phyloP scores from a whole-genome alignment of 2,797 vertebrate genomes.

The Hirundo rustica region DNA sequence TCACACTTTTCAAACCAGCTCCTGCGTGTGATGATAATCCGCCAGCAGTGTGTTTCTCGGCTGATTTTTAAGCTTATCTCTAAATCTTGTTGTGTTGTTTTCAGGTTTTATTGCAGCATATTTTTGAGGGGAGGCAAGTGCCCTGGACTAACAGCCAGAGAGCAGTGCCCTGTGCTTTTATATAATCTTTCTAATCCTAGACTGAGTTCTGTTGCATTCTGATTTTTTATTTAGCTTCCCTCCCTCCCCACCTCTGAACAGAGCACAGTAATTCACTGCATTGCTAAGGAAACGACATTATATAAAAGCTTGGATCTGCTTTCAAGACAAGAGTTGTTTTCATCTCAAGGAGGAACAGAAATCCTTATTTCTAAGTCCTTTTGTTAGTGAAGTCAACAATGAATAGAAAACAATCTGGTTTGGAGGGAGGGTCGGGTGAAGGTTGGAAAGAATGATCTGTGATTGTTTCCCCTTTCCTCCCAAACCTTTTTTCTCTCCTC shows the following conservation, averaged over 20 bases:
- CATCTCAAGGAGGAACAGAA: background rate
- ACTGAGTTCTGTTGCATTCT: background rate
- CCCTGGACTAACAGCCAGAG: background rate
- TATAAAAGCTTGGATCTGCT: background rate
- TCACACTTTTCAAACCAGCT: background rate
- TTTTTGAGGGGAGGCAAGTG: background rate
- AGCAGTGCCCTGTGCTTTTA: background rate
- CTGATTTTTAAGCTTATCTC: background rate
- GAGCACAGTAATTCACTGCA: background rate
- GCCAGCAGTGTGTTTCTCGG: background rate
- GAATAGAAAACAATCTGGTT: background rate
- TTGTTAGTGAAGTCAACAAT: background rate
- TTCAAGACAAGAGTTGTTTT: background rate
- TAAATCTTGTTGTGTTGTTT: background rate
- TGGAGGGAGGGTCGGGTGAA: background rate
- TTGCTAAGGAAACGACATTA: background rate
- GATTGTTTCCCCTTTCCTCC: background rate
- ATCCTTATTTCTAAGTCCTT: background rate
- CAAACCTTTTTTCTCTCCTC: background rate
- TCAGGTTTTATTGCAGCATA: background rate
- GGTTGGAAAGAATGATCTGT: background rate
- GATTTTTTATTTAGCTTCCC: background rate
- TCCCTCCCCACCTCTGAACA: background rate
- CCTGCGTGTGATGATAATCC: background rate
- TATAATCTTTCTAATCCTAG: background rate